These are phyloP conservation scores for Ispidina lecontei DNA, from an alignment of 2,797 vertebrate species.

Conservation along the genomic window DNA sequence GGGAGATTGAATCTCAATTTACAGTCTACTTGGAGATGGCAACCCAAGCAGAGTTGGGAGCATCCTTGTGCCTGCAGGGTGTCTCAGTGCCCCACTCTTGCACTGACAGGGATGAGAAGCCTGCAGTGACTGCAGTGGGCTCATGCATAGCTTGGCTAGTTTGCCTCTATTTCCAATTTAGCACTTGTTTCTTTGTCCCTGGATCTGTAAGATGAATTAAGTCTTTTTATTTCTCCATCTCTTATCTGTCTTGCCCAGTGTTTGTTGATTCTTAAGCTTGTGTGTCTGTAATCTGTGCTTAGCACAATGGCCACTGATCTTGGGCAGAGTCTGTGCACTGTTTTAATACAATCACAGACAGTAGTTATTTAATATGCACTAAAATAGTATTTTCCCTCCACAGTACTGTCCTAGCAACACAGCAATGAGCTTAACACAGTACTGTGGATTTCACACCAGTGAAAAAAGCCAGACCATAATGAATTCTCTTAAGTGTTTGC, in stretches of 20 bases:
- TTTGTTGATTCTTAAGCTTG: not conserved
- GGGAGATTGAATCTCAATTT: slow-evolving; percentile 27
- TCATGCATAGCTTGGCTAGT: not conserved
- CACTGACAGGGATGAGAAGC: not conserved
- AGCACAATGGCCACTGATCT: not conserved
- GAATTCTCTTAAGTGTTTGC: not conserved
- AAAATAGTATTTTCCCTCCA: not conserved
- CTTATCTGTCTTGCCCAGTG: not conserved
- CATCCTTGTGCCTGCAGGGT: not conserved
- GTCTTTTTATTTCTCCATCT: not conserved
- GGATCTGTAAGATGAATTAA: not conserved
- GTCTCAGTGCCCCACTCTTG: not conserved
- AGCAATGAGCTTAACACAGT: not conserved
- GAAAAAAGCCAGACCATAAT: not conserved
- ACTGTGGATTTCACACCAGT: not conserved
- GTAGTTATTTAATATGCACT: not conserved
- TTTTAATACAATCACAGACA: not conserved
- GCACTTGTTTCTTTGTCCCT: not conserved
- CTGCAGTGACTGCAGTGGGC: not conserved
- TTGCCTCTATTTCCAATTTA: not conserved
- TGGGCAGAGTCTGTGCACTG: not conserved
- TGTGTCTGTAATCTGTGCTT: not conserved
- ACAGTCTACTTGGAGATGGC: not conserved
- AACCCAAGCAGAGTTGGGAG: not conserved
- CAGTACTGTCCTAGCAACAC: not conserved